These are phyloP conservation scores for Lasioglossum pauxillum DNA, from an alignment of 2,888 invertebrate genomes.

Conservation along the genomic window DNA sequence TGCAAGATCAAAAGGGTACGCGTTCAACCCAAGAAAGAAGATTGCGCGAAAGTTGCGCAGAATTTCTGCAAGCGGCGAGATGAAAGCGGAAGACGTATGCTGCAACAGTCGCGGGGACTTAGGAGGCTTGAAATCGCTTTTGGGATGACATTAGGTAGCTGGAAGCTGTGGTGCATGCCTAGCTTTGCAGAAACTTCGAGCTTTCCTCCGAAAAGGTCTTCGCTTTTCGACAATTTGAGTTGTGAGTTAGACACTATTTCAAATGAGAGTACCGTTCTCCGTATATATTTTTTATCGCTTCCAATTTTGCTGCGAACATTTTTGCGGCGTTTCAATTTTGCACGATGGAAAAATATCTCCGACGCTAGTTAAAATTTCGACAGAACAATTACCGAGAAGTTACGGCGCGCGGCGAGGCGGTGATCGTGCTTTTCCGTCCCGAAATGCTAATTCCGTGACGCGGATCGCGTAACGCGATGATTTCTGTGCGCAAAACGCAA, in stretches of 20 bases:
- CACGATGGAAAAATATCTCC: not conserved
- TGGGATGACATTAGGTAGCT: not conserved
- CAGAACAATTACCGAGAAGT: not conserved
- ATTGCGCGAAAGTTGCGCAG: not conserved
- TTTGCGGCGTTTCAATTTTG: not conserved
- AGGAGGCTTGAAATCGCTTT: not conserved
- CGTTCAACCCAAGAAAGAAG: not conserved
- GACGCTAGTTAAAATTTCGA: not conserved
- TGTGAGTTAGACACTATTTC: too few relatives aligned
- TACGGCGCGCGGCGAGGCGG: not conserved
- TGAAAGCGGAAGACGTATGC: constrained; percentile 2
- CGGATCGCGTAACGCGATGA: not conserved
- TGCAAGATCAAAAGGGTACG: constrained; percentile 12
- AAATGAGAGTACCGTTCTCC: not conserved
- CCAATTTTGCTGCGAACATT: not conserved
- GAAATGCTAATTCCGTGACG: not conserved
- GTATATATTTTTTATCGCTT: not conserved
- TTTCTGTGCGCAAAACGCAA: not conserved
- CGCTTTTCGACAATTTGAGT: not conserved
- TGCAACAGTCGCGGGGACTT: not conserved
- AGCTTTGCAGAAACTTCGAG: not conserved
- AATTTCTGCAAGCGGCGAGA: constrained; percentile 6
- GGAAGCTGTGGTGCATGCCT: not conserved
- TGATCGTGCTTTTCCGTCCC: not conserved
- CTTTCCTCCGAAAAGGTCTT: not conserved